phyloP scores from a whole-genome alignment of 1,140 invertebrate species.

The Drosophila quadrilineata region DNA sequence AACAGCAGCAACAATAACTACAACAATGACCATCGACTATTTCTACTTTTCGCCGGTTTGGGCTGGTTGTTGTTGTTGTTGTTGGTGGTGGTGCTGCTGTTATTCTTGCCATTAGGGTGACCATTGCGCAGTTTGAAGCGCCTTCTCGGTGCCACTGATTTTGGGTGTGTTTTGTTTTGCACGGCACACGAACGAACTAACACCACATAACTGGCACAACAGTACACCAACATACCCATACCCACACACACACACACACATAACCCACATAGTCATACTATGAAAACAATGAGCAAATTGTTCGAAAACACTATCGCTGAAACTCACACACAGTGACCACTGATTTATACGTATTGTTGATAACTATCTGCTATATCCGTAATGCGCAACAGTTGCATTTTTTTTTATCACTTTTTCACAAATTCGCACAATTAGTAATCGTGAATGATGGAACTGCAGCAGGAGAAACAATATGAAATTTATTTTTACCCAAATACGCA shows the following conservation, averaged over 20 bases:
- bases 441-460: slow-evolving; percentile 26
- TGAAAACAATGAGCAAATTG: slow-evolving; percentile 45
- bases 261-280: too few species aligned
- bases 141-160: slow-evolving; percentile 9
- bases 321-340: slow-evolving; percentile 32
- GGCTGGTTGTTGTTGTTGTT: background rate
- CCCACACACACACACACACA: slow-evolving; percentile 2
- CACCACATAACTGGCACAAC: slow-evolving; percentile 12
- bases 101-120: slow-evolving; percentile 12
- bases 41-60: slow-evolving; percentile 32
- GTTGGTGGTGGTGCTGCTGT: background rate
- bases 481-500: slow-evolving; percentile 48
- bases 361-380: slow-evolving; percentile 21
- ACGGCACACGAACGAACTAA: slow-evolving; percentile 31
- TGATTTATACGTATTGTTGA: background rate
- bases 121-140: background rate
- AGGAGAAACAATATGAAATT: slow-evolving; percentile 19
- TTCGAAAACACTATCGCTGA: slow-evolving; percentile 31
- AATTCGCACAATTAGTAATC: slow-evolving; percentile 16
- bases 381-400: slow-evolving; percentile 22
- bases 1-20: background rate
- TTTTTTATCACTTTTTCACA: slow-evolving; percentile 9
- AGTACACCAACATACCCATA: background rate
- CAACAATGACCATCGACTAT: background rate
- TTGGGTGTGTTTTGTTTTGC: slow-evolving; percentile 54